Percentiles rank a stretch among this genome's conserved stretches.
Evolutionary conservation across 2,113 vertebrate genomes (phyloP).

Genomic region (Anoura caudifer): DNA sequence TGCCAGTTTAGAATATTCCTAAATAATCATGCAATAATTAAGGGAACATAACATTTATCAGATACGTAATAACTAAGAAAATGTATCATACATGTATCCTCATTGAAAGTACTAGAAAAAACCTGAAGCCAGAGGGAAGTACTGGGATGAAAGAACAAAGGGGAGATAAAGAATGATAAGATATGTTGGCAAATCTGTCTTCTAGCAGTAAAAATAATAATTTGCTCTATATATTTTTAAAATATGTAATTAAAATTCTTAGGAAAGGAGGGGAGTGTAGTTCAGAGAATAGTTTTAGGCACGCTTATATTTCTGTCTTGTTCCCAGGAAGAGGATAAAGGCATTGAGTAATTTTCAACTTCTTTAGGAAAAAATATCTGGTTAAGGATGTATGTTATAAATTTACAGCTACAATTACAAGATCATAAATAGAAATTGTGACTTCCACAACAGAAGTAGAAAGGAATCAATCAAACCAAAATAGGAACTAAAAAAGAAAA

Average conservation of each 20-base stretch:
- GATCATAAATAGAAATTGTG: slow-evolving; percentile 29
- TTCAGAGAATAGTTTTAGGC: neutral
- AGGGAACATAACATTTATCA: neutral
- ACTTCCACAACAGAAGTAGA: neutral
- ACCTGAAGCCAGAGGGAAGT: neutral
- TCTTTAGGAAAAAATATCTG: neutral
- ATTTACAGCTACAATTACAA: slow-evolving; percentile 15
- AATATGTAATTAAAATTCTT: neutral
- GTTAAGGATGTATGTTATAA: slow-evolving; percentile 26
- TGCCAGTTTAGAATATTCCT: neutral
- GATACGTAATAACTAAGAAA: neutral
- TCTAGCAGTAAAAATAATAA: neutral
- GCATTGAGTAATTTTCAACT: slow-evolving; percentile 13
- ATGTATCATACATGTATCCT: neutral
- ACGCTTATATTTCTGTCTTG: neutral
- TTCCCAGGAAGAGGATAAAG: neutral
- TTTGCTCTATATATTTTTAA: neutral
- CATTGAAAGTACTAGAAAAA: neutral
- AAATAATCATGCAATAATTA: neutral
- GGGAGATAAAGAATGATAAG: neutral
- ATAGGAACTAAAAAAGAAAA: neutral
- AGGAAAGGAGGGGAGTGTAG: neutral
- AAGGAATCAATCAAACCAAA: neutral
- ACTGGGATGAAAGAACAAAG: neutral
- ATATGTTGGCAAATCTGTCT: neutral